Evolutionary conservation across 2,888 invertebrate species (phyloP).

Genomic region (Meandrusa payeni): DNA sequence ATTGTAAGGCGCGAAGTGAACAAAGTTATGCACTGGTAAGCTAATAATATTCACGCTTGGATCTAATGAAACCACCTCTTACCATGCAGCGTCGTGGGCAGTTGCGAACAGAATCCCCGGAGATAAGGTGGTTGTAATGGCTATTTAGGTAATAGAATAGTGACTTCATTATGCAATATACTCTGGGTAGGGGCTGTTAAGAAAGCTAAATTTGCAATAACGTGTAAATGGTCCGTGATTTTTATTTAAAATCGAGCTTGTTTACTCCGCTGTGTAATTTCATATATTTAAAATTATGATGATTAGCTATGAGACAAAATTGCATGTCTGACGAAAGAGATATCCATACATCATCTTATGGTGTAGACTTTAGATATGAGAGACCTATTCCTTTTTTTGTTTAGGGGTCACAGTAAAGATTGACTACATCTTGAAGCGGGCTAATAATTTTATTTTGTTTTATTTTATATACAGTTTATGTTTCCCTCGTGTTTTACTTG

Average conservation of each 20-base stretch:
- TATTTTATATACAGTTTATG: too few relatives aligned
- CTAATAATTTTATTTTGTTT: too few relatives aligned
- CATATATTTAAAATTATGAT: too few relatives aligned
- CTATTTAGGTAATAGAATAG: conserved; percentile 35
- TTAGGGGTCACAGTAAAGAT: too few relatives aligned
- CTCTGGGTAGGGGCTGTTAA: conserved; percentile 12
- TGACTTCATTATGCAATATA: conserved; percentile 29
- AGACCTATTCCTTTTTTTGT: too few relatives aligned
- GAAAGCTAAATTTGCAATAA: neutral
- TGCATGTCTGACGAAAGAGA: too few relatives aligned
- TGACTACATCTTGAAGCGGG: too few relatives aligned
- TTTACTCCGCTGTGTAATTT: neutral
- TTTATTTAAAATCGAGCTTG: conserved; percentile 1
- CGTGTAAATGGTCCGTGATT: conserved; percentile 5
- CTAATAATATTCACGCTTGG: conserved; percentile 42
- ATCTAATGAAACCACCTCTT: conserved; percentile 48
- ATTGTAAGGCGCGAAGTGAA: conserved; percentile 41
- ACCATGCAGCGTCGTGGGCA: conserved; percentile 41
- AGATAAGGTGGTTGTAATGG: conserved; percentile 31
- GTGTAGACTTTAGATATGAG: too few relatives aligned
- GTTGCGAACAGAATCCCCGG: conserved; percentile 38
- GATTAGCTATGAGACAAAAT: too few relatives aligned
- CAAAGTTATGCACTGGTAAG: conserved; percentile 43
- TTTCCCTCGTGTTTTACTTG: too few relatives aligned
- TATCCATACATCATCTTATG: too few relatives aligned